A percentile compares a stretch with the other conserved stretches of the same genome.
Conservation (phyloP, 2,797 vertebrate species). For the Tapirus indicus region DNA sequence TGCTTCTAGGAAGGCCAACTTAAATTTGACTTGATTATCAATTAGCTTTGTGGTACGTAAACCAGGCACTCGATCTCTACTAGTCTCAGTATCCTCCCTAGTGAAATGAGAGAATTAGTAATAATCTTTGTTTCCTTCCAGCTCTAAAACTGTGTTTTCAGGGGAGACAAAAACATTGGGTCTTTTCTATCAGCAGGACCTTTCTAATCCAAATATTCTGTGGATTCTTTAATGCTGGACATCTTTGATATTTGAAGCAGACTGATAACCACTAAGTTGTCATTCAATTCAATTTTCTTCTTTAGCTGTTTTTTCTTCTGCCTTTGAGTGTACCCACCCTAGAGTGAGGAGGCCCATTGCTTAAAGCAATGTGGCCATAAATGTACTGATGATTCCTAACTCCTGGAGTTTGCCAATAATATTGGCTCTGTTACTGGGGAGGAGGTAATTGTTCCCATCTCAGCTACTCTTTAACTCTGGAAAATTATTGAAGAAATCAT, state of each 20-base stretch:
- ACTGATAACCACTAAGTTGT: not conserved
- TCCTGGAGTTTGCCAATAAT: not conserved
- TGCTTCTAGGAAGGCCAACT: not conserved
- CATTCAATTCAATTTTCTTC: not conserved
- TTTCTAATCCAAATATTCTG: constrained; percentile 27
- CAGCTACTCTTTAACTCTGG: not conserved
- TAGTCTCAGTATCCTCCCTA: not conserved
- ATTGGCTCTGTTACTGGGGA: not conserved
- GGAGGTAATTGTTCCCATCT: not conserved
- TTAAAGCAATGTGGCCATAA: not conserved
- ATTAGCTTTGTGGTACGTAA: not conserved
- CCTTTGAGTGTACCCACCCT: not conserved
- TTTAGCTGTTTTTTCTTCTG: not conserved
- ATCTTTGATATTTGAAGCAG: constrained; percentile 31
- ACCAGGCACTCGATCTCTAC: not conserved
- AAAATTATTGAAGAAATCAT: not conserved
- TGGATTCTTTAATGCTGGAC: not conserved
- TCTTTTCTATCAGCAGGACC: not conserved
- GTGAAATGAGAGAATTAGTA: not conserved
- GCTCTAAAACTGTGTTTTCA: not conserved
- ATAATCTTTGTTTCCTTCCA: not conserved
- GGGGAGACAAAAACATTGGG: not conserved
- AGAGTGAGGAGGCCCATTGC: not conserved
- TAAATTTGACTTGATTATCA: not conserved
- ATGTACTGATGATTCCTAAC: not conserved